Evolutionary conservation across 2,888 invertebrate species (phyloP).

Genomic region (Sipha maydis): DNA sequence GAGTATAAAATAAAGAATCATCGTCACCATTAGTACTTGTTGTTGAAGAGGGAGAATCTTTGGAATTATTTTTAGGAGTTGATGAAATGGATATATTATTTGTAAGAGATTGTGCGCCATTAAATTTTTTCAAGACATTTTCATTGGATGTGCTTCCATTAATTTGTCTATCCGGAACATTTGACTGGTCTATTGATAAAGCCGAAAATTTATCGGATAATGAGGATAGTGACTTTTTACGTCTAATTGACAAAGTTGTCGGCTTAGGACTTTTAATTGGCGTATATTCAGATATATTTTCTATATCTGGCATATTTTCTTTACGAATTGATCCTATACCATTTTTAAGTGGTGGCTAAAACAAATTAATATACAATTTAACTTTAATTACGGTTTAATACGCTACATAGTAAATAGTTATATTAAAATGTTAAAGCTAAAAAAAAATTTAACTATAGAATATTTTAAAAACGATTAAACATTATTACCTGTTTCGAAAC

Average conservation of each 20-base stretch:
- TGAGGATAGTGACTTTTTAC: conserved; percentile 42
- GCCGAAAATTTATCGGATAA: conserved; percentile 43
- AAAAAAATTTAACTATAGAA: too few species aligned
- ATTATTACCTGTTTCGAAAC: conserved; percentile 43
- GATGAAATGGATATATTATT: not conserved
- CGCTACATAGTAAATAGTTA: too few species aligned
- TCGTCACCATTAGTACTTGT: not conserved
- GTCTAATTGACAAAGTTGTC: conserved; percentile 40
- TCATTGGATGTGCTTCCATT: conserved; percentile 39
- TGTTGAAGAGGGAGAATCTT: not conserved
- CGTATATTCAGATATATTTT: conserved; percentile 29
- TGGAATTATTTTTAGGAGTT: conserved; percentile 16
- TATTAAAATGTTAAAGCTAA: too few species aligned
- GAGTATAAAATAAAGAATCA: conserved; percentile 36
- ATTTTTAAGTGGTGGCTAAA: conserved; percentile 49
- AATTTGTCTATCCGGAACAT: not conserved
- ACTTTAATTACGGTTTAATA: too few species aligned
- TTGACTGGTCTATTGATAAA: conserved; percentile 37
- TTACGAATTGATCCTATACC: conserved; percentile 16
- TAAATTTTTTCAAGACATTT: not conserved
- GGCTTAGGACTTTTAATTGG: conserved; percentile 21
- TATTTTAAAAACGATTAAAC: not conserved
- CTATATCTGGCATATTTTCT: conserved; percentile 31
- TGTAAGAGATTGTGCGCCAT: conserved; percentile 15
- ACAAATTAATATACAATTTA: not conserved